These are phyloP conservation scores for Threskiornis aethiopicus DNA, from an alignment of 2,797 vertebrate genomes.

Conservation along the genomic window DNA sequence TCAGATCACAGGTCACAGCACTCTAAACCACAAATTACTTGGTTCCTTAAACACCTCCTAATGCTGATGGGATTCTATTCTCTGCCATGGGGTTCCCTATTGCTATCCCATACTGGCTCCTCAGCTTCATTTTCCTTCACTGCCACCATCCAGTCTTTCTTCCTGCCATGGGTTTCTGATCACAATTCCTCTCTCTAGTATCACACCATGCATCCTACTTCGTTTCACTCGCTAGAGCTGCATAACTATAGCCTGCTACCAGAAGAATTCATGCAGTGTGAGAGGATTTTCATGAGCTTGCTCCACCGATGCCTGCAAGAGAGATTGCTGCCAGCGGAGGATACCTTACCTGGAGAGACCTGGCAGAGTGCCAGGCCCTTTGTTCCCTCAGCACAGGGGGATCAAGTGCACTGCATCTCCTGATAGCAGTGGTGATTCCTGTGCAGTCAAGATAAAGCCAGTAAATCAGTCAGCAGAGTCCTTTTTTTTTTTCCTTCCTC, in stretches of 20 bases:
- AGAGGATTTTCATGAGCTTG: not conserved
- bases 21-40: not conserved
- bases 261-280: not conserved
- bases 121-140: not conserved
- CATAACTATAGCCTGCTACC: not conserved
- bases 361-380: conserved; percentile 32
- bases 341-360: not conserved
- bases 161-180: not conserved
- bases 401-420: not conserved
- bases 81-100: not conserved
- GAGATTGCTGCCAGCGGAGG: not conserved
- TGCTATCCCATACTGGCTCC: not conserved
- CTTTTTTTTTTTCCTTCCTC: rapidly evolving
- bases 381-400: not conserved
- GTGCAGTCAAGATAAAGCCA: not conserved
- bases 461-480: not conserved
- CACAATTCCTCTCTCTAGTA: not conserved
- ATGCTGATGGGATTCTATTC: not conserved
- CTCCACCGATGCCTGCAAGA: not conserved
- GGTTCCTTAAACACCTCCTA: not conserved
- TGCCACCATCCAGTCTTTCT: not conserved
- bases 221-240: not conserved
- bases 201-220: not conserved
- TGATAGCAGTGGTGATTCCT: not conserved
- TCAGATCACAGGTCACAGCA: not conserved